Conservation (phyloP, 2,888 invertebrate genomes). For the Philereme vetulata region DNA sequence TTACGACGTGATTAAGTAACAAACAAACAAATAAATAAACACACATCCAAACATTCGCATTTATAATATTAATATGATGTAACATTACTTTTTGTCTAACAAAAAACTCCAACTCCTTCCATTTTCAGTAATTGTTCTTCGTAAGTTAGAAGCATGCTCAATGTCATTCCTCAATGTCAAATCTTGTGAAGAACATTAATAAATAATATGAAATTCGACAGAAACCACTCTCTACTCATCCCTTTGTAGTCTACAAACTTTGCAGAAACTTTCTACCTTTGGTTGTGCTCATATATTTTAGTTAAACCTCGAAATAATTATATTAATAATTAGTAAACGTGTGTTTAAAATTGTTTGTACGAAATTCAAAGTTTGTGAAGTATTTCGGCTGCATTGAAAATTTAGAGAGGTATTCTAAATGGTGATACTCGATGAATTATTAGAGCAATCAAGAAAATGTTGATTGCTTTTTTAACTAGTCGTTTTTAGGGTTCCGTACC, state of each 20-base stretch:
- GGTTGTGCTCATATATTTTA: slow-evolving; percentile 10
- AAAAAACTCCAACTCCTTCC: too few relatives aligned
- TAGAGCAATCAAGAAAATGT: too few relatives aligned
- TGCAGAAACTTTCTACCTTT: slow-evolving; percentile 18
- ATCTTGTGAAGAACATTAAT: slow-evolving; percentile 14
- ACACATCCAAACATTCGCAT: too few relatives aligned
- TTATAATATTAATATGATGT: too few relatives aligned
- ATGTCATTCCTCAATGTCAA: slow-evolving; percentile 16
- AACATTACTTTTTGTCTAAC: too few relatives aligned
- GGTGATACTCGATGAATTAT: too few relatives aligned
- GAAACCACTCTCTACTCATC: slow-evolving; percentile 7
- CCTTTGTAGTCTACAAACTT: slow-evolving; percentile 24
- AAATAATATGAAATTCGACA: slow-evolving; percentile 16
- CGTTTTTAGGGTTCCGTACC: too few relatives aligned
- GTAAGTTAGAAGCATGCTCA: not conserved
- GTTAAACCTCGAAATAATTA: slow-evolving; percentile 11
- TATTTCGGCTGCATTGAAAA: not conserved
- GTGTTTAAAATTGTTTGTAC: not conserved
- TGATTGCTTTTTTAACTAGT: too few relatives aligned
- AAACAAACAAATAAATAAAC: too few relatives aligned
- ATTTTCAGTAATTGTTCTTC: too few relatives aligned
- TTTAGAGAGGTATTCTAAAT: not conserved
- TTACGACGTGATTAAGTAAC: too few relatives aligned
- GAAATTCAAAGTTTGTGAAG: not conserved
- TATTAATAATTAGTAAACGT: slow-evolving; percentile 6